These are phyloP conservation scores for Phortica okadai DNA, from an alignment of 2,888 invertebrate species.

Conservation along the genomic window DNA sequence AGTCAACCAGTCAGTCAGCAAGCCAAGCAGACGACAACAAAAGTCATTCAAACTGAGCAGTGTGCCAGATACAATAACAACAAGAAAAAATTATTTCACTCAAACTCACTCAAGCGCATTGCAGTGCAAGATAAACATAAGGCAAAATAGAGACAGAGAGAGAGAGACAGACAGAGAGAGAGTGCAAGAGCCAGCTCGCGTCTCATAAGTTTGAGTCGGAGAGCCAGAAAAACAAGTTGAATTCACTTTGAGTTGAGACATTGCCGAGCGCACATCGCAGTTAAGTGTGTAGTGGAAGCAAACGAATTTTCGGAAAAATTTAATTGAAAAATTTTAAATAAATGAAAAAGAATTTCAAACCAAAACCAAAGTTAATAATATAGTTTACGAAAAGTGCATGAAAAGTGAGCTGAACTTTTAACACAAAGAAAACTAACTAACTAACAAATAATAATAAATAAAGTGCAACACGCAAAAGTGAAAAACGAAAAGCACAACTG, in stretches of 20 bases:
- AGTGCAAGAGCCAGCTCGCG: constrained; percentile 33
- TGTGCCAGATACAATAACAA: constrained; percentile 11
- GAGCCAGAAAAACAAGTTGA: constrained; percentile 57
- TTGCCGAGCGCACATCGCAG: constrained; percentile 66
- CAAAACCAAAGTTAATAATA: constrained; percentile 44
- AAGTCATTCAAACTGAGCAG: constrained; percentile 49
- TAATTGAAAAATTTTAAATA: constrained; percentile 37
- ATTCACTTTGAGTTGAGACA: constrained; percentile 72
- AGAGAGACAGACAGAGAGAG: constrained; percentile 25
- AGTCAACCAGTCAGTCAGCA: neutral
- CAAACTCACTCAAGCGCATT: constrained; percentile 17
- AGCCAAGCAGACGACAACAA: constrained; percentile 55
- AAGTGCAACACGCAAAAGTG: constrained; percentile 32
- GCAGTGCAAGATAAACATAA: constrained; percentile 18
- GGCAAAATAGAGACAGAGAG: constrained; percentile 35
- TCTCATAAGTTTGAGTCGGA: constrained; percentile 72
- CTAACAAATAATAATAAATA: constrained; percentile 37
- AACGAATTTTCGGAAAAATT: constrained; percentile 10
- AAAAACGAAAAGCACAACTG: neutral
- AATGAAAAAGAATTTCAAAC: constrained; percentile 29
- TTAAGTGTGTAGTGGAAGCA: constrained; percentile 42
- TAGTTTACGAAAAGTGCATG: constrained; percentile 41
- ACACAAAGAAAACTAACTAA: constrained; percentile 38
- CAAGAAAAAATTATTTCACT: constrained; percentile 21
- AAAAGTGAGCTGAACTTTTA: constrained; percentile 34